Percentiles rank a stretch among this genome's conserved stretches.
These are phyloP conservation scores for Cheilosia pagana DNA, from an alignment of 2,888 invertebrate species.

Conservation along the genomic window DNA sequence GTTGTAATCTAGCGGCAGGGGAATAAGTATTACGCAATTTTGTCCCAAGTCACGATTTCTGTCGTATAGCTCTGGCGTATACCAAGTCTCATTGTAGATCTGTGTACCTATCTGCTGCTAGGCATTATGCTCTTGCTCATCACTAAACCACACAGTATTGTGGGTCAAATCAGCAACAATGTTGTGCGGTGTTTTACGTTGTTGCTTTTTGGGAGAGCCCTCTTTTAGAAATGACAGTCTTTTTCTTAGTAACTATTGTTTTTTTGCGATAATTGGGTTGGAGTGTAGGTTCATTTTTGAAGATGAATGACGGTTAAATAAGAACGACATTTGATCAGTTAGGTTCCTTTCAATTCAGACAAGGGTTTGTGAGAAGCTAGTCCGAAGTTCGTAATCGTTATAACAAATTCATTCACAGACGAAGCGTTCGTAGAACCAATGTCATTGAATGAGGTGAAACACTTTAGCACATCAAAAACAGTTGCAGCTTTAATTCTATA, in stretches of 20 bases:
- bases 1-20: constrained; percentile 39
- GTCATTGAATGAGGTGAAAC: not conserved
- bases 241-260: too few species aligned
- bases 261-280: too few species aligned
- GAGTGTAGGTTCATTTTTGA: too few species aligned
- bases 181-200: constrained; percentile 10
- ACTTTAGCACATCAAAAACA: too few species aligned
- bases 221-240: not conserved
- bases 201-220: not conserved
- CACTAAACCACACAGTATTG: constrained; percentile 11
- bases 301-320: too few species aligned
- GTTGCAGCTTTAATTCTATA: too few species aligned
- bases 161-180: constrained; percentile 56
- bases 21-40: constrained; percentile 62
- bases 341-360: too few species aligned
- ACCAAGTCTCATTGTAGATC: constrained; percentile 14
- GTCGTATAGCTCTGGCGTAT: constrained; percentile 21
- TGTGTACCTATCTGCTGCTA: constrained; percentile 1
- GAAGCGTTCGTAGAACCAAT: too few species aligned
- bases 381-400: too few species aligned
- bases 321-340: too few species aligned
- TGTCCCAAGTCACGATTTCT: constrained; percentile 64
- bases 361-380: too few species aligned
- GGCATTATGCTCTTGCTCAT: constrained; percentile 19
- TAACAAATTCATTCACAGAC: too few species aligned